Percentiles rank a stretch among this genome's conserved stretches.
Conservation (phyloP, 2,797 vertebrate genomes). For the Sebastolobus altivelis region DNA sequence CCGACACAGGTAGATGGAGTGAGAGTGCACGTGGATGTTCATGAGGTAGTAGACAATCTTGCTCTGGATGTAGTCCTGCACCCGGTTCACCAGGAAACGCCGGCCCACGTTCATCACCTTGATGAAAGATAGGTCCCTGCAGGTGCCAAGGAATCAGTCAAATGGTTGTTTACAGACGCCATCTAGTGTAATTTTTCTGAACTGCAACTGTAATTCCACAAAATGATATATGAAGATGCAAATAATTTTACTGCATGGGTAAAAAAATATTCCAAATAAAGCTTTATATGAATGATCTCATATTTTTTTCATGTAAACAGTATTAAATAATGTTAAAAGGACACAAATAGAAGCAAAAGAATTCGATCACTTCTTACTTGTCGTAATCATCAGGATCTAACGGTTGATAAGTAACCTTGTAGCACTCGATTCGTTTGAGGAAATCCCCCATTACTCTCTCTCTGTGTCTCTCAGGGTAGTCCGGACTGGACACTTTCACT, state of each 20-base stretch:
- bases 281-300: not conserved
- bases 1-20: constrained; percentile 97
- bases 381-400: constrained; percentile 93
- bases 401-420: constrained; percentile 96
- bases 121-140: constrained; percentile 95
- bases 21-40: constrained; percentile 97
- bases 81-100: constrained; percentile 94
- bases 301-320: not conserved
- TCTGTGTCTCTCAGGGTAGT: constrained; percentile 94
- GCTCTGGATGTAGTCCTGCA: constrained; percentile 99
- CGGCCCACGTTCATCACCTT: constrained; percentile 98
- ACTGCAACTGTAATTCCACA: constrained; percentile 17
- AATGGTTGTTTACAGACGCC: constrained; percentile 26
- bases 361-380: constrained; percentile 86
- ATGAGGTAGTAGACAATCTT: constrained; percentile 99
- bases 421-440: constrained; percentile 97
- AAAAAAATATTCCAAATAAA: not conserved
- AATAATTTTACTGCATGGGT: not conserved
- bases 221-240: not conserved
- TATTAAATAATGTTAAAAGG: not conserved
- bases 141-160: not conserved
- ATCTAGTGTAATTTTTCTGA: constrained; percentile 55
- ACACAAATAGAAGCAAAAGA: not conserved
- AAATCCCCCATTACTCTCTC: constrained; percentile 98
- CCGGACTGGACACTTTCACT: constrained; percentile 97